These are phyloP conservation scores for Lycocorax pyrrhopterus DNA, from an alignment of 2,113 vertebrate genomes.

Conservation along the genomic window DNA sequence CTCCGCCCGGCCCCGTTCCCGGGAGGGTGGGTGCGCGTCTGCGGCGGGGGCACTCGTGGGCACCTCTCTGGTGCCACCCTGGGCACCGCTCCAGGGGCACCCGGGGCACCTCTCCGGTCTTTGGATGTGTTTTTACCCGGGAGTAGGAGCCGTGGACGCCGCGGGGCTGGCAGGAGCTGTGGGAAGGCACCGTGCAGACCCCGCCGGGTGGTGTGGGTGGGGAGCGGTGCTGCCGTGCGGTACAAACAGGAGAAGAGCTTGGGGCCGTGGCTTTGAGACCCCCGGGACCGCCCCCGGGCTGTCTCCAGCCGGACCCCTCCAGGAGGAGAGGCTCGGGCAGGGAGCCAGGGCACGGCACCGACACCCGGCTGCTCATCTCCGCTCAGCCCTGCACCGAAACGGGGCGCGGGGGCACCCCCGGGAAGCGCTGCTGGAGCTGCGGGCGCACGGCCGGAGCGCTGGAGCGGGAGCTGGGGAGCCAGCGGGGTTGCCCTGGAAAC, in stretches of 20 bases:
- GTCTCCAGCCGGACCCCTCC: background rate
- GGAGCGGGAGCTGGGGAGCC: background rate
- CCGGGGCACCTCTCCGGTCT: rapidly evolving
- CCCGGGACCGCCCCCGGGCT: background rate
- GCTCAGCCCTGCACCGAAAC: background rate
- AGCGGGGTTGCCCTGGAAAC: slow-evolving; percentile 50
- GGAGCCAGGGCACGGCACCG: background rate
- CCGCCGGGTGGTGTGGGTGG: background rate
- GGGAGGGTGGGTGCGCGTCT: background rate
- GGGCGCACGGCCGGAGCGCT: background rate
- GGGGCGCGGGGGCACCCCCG: background rate
- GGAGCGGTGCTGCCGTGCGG: background rate
- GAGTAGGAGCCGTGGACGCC: background rate
- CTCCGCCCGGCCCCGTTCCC: background rate
- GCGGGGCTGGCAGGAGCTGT: background rate
- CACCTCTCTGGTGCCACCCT: background rate
- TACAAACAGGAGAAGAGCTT: background rate
- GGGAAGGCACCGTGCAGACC: background rate
- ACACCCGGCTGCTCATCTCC: background rate
- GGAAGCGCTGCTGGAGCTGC: background rate
- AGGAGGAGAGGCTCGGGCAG: background rate
- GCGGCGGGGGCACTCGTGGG: background rate
- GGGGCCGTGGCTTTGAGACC: background rate
- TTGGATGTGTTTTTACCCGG: no score
- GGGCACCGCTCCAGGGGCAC: background rate